Evolutionary conservation across 2,113 vertebrate species (phyloP).

Genomic region (Corydoras sp.): DNA sequence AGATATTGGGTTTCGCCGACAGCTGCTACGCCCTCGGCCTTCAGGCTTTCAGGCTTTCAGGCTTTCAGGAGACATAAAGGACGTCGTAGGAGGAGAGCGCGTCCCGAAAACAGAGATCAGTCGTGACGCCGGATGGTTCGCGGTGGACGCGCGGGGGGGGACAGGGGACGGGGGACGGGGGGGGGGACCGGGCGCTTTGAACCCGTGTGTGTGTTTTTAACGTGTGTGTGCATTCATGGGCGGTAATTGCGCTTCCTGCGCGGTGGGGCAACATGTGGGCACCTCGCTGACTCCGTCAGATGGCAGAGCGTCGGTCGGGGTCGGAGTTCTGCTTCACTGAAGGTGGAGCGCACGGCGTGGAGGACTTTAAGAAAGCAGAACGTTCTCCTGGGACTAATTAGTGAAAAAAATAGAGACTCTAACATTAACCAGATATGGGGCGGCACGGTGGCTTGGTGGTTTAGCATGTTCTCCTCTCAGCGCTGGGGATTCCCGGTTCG

Average conservation of each 20-base stretch:
- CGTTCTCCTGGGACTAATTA: too few species aligned
- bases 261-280: slow-evolving; percentile 6
- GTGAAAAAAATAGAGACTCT: too few species aligned
- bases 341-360: too few species aligned
- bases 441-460: too few species aligned
- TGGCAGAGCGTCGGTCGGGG: neutral
- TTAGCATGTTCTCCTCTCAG: too few species aligned
- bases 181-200: neutral
- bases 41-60: too few species aligned
- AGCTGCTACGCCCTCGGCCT: neutral
- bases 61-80: too few species aligned
- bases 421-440: too few species aligned
- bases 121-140: neutral
- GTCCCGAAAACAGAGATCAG: neutral
- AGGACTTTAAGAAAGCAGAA: too few species aligned
- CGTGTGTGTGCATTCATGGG: slow-evolving; percentile 8
- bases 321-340: neutral
- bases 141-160: neutral
- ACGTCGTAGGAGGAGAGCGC: too few species aligned
- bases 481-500: too few species aligned
- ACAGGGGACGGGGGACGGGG: slow-evolving; percentile 4
- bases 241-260: slow-evolving; percentile 33
- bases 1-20: neutral
- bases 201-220: neutral
- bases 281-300: slow-evolving; percentile 8